Conservation (phyloP, 1,140 invertebrate genomes). For the Penaeus vannamei region DNA sequence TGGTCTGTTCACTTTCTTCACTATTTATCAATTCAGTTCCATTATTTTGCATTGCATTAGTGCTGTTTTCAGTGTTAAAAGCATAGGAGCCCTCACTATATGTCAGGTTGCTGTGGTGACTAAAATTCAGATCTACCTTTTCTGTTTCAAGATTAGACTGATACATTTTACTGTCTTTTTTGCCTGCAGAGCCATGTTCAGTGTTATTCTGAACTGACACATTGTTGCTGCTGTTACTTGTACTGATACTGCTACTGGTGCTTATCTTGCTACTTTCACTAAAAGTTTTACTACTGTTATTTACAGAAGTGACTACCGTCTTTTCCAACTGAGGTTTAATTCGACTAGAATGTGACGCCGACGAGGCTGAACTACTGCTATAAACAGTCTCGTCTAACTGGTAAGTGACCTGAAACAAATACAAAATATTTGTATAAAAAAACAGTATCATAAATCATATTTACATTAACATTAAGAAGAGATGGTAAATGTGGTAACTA, state of each 20-base stretch:
- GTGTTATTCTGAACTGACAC: not conserved
- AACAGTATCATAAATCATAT: no score
- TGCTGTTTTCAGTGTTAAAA: not conserved
- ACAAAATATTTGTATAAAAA: not conserved
- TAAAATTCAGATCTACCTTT: conserved; percentile 9
- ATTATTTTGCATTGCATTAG: not conserved
- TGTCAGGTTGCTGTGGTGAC: not conserved
- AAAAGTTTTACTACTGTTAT: not conserved
- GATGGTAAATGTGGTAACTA: no score
- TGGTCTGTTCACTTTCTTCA: not conserved
- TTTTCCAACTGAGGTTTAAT: conserved; percentile 47
- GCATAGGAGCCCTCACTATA: conserved; percentile 3
- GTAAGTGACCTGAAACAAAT: conserved; percentile 51
- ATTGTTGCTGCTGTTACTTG: not conserved
- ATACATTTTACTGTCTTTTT: not conserved
- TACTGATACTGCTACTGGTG: conserved; percentile 9
- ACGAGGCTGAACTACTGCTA: conserved; percentile 42
- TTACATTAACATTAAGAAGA: no score
- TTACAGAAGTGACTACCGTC: conserved; percentile 27
- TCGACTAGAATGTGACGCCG: conserved; percentile 57
- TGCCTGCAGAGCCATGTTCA: not conserved
- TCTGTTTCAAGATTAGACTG: not conserved
- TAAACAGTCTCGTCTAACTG: conserved; percentile 57
- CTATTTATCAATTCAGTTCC: not conserved
- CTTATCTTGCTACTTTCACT: conserved; percentile 6